Conservation (phyloP, 1,140 invertebrate genomes). For the Phenacoccus solenopsis region DNA sequence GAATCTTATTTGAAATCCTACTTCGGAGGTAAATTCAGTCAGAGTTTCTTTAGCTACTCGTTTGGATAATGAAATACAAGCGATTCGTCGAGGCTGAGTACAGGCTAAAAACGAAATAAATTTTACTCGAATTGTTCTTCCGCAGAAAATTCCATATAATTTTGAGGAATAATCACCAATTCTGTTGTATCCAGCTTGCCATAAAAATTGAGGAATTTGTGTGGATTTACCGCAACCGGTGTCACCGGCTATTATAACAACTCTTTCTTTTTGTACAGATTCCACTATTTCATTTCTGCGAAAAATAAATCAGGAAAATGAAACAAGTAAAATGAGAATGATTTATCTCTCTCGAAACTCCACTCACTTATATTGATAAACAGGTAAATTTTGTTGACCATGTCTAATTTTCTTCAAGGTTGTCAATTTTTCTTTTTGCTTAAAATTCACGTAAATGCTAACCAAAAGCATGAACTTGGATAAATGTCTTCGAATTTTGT, state of each 20-base stretch:
- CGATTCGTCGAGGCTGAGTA: constrained; percentile 90
- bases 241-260: constrained; percentile 78
- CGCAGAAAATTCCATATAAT: too few relatives aligned
- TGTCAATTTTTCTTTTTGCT: constrained; percentile 76
- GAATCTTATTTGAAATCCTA: constrained; percentile 96
- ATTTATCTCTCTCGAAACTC: constrained; percentile 36
- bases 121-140: too few relatives aligned
- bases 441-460: constrained; percentile 56
- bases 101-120: constrained; percentile 50
- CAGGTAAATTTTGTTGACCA: constrained; percentile 72
- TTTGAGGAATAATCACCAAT: constrained; percentile 53
- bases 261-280: constrained; percentile 54
- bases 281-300: constrained; percentile 53
- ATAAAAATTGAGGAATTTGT: constrained; percentile 81
- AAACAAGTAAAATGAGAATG: background rate
- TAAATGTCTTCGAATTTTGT: constrained; percentile 14
- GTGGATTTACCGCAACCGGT: constrained; percentile 98
- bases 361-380: constrained; percentile 52
- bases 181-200: constrained; percentile 68
- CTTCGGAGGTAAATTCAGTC: constrained; percentile 68
- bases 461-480: constrained; percentile 16
- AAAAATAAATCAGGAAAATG: background rate
- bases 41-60: constrained; percentile 87
- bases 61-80: constrained; percentile 87
- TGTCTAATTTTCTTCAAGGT: constrained; percentile 71